Evolutionary conservation across 2,797 vertebrate species (phyloP).

Genomic region (Pseudochirops cupreus): DNA sequence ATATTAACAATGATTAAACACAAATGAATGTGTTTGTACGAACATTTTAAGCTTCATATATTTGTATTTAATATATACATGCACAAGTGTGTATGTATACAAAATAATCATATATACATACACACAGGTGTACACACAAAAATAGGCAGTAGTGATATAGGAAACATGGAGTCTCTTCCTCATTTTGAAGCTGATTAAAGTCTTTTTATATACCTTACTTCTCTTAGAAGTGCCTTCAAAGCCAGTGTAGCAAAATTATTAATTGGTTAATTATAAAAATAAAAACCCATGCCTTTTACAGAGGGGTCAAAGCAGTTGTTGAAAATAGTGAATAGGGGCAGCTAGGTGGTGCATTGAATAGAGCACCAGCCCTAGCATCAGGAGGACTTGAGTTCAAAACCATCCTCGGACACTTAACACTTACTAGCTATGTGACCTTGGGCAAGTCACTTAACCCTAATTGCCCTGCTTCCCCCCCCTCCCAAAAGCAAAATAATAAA

Average conservation of each 20-base stretch:
- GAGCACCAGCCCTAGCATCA: too few relatives aligned
- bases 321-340: neutral
- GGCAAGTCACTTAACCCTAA: too few relatives aligned
- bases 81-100: too few relatives aligned
- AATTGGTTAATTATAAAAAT: neutral
- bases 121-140: neutral
- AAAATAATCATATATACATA: too few relatives aligned
- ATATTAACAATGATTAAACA: neutral
- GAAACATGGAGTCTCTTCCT: neutral
- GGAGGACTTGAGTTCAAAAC: too few relatives aligned
- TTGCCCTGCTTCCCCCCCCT: too few relatives aligned
- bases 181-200: neutral
- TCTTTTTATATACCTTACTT: neutral
- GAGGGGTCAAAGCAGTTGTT: neutral
- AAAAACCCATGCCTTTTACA: neutral
- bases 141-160: neutral
- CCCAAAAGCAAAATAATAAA: too few relatives aligned
- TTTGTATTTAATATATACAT: neutral
- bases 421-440: too few relatives aligned
- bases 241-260: neutral
- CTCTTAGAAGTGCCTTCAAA: neutral
- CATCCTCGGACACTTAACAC: too few relatives aligned
- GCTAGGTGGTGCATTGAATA: too few relatives aligned
- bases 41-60: neutral
- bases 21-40: rapidly evolving